Conservation (phyloP, 2,797 vertebrate species). For the Synanceia verrucosa region DNA sequence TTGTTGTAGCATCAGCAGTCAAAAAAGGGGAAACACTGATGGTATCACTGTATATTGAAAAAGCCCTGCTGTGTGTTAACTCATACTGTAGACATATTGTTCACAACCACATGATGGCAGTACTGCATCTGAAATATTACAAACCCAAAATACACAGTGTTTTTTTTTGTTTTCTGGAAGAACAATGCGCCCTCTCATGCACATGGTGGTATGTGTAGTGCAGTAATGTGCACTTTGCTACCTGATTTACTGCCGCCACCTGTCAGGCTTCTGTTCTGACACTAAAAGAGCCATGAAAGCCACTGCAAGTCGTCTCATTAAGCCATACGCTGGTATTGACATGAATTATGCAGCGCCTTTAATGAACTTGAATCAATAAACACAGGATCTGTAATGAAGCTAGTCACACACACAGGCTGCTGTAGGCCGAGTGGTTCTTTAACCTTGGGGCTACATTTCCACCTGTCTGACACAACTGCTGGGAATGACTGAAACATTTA, state of each 20-base stretch:
- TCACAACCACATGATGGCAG: slow-evolving; percentile 78
- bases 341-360: slow-evolving; percentile 75
- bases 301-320: slow-evolving; percentile 58
- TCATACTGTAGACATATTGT: slow-evolving; percentile 16
- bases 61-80: background rate
- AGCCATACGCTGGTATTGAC: slow-evolving; percentile 48
- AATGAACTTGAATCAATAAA: slow-evolving; percentile 77
- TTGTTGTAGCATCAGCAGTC: background rate
- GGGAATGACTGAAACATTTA: slow-evolving; percentile 51
- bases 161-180: slow-evolving; percentile 3
- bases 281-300: slow-evolving; percentile 55
- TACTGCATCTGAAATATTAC: slow-evolving; percentile 54
- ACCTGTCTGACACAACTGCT: slow-evolving; percentile 35
- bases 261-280: slow-evolving; percentile 49
- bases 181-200: background rate
- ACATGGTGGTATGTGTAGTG: slow-evolving; percentile 15
- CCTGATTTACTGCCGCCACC: slow-evolving; percentile 44
- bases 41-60: background rate
- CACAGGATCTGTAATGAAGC: slow-evolving; percentile 70
- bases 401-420: slow-evolving; percentile 62
- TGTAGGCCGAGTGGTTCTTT: slow-evolving; percentile 58
- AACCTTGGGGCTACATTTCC: slow-evolving; percentile 62
- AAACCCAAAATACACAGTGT: background rate
- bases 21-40: background rate
- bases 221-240: slow-evolving; percentile 29